Conservation (phyloP, 1,140 invertebrate genomes). For the Psix sp. region DNA sequence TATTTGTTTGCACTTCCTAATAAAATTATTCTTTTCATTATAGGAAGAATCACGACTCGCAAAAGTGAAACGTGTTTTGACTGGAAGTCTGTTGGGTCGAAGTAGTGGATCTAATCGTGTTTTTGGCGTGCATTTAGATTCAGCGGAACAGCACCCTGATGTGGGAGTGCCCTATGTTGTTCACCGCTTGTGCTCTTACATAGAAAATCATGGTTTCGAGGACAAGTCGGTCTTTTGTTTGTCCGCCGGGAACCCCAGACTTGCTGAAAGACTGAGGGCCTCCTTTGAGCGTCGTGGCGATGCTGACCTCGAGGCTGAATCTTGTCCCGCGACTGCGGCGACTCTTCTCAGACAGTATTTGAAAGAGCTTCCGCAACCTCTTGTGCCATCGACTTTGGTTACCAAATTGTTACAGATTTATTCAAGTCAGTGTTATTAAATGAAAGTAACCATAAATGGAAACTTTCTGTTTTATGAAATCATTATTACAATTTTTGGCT, state of each 20-base stretch:
- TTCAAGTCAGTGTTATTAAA: constrained; percentile 63
- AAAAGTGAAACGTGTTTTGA: constrained; percentile 73
- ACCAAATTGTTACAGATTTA: constrained; percentile 71
- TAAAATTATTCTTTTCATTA: neutral
- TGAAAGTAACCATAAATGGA: neutral
- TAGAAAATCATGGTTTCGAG: constrained; percentile 74
- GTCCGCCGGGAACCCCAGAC: constrained; percentile 70
- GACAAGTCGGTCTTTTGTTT: constrained; percentile 72
- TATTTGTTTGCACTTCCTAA: too few species aligned
- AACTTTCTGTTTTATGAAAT: too few species aligned
- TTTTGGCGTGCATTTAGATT: constrained; percentile 71
- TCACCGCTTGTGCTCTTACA: constrained; percentile 74
- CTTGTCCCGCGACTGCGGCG: constrained; percentile 74
- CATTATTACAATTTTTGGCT: too few species aligned
- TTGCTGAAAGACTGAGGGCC: constrained; percentile 73
- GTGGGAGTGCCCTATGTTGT: constrained; percentile 74
- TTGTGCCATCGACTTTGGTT: constrained; percentile 71
- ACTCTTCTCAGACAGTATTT: constrained; percentile 76
- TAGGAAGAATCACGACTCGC: constrained; percentile 74
- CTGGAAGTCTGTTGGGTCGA: constrained; percentile 70
- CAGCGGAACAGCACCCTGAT: constrained; percentile 69
- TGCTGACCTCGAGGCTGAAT: constrained; percentile 74
- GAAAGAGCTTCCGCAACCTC: constrained; percentile 76
- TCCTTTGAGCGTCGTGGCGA: constrained; percentile 76
- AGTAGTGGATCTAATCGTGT: constrained; percentile 62